Conservation (phyloP, 1,140 invertebrate genomes). For the Brachionus angularis region DNA sequence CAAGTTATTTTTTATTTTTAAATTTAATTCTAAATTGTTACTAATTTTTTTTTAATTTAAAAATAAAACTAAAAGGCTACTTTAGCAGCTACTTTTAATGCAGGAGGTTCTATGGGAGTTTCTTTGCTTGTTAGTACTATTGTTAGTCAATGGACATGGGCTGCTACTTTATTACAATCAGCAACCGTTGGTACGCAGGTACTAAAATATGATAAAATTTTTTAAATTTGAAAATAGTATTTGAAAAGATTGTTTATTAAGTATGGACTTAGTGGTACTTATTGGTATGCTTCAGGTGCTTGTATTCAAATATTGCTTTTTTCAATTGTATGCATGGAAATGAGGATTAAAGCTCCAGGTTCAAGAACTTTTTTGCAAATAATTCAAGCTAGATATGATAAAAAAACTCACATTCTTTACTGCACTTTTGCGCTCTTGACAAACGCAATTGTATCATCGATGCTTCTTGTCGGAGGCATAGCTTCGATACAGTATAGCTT, state of each 20-base stretch:
- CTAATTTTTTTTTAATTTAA: conserved; percentile 10
- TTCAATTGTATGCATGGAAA: conserved; percentile 49
- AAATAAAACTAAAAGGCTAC: too few species aligned
- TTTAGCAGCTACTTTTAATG: conserved; percentile 58
- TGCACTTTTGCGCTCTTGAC: conserved; percentile 56
- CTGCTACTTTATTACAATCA: conserved; percentile 58
- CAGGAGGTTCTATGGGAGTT: conserved; percentile 56
- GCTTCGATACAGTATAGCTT: conserved; percentile 11
- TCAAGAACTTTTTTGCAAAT: conserved; percentile 58
- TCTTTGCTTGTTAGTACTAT: conserved; percentile 58
- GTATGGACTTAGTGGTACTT: conserved; percentile 57
- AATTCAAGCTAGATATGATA: conserved; percentile 56
- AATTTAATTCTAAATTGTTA: too few species aligned
- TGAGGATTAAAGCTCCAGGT: conserved; percentile 56
- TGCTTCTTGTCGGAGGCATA: conserved; percentile 40
- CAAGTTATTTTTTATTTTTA: not conserved
- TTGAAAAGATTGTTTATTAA: conserved; percentile 40
- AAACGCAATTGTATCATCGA: conserved; percentile 54
- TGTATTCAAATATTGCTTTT: conserved; percentile 58
- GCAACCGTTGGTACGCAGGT: conserved; percentile 55
- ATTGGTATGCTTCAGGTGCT: conserved; percentile 59
- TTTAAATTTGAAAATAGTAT: not conserved
- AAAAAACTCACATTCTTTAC: conserved; percentile 53
- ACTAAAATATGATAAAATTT: not conserved
- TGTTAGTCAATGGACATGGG: conserved; percentile 60